Percentiles rank a stretch among this genome's conserved stretches.
Evolutionary conservation across 2,797 vertebrate genomes (phyloP).

Genomic region (Sylvilagus floridanus): DNA sequence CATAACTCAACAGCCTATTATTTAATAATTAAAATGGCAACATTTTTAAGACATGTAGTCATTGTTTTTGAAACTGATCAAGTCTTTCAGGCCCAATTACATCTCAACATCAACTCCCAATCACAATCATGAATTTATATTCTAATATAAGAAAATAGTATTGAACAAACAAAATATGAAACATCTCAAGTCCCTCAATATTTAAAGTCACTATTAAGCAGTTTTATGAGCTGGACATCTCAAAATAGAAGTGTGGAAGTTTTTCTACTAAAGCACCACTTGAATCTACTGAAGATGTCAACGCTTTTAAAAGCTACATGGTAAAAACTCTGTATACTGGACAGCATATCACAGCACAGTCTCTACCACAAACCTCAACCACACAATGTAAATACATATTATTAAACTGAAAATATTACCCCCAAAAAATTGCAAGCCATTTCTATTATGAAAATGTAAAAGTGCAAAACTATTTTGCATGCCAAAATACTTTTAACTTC

Average conservation of each 20-base stretch:
- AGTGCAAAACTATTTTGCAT: not conserved
- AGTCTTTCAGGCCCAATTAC: not conserved
- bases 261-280: slow-evolving; percentile 44
- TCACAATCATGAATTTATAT: slow-evolving; percentile 38
- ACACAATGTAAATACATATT: slow-evolving; percentile 15
- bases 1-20: not conserved
- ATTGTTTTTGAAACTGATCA: slow-evolving; percentile 28
- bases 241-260: slow-evolving; percentile 30
- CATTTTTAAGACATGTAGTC: not conserved
- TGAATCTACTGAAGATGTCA: slow-evolving; percentile 52
- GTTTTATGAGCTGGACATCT: slow-evolving; percentile 50
- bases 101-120: slow-evolving; percentile 37
- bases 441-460: slow-evolving; percentile 29
- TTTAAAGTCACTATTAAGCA: slow-evolving; percentile 54
- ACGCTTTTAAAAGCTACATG: slow-evolving; percentile 63
- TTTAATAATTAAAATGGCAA: slow-evolving; percentile 30
- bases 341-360: slow-evolving; percentile 24
- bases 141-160: slow-evolving; percentile 14
- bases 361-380: not conserved
- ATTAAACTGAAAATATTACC: not conserved
- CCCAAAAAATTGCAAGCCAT: slow-evolving; percentile 53
- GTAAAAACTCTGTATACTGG: not conserved
- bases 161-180: slow-evolving; percentile 33
- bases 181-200: slow-evolving; percentile 44
- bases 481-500: slow-evolving; percentile 64